Evolutionary conservation across 2,888 invertebrate genomes (phyloP).

Genomic region (Ligdia adustata): DNA sequence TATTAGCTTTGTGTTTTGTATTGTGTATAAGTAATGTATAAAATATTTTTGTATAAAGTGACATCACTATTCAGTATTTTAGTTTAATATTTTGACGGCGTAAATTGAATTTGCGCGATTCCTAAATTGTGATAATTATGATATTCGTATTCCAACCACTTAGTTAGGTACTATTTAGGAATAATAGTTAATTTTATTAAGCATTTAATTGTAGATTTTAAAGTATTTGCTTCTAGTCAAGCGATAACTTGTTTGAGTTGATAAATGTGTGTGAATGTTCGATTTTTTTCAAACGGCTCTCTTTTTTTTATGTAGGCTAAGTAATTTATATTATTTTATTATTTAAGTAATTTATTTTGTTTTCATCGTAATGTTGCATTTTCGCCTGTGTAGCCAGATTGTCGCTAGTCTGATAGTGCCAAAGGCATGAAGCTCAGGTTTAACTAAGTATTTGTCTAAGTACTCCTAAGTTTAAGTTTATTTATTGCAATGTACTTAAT

Average conservation of each 20-base stretch:
- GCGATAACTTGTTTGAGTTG: conserved; percentile 26
- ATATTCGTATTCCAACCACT: conserved; percentile 66
- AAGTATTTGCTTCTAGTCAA: conserved; percentile 41
- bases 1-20: conserved; percentile 16
- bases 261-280: conserved; percentile 14
- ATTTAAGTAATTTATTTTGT: conserved; percentile 27
- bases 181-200: conserved; percentile 30
- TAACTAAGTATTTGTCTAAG: conserved; percentile 41
- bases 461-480: conserved; percentile 37
- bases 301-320: conserved; percentile 38
- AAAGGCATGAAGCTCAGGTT: conserved; percentile 75
- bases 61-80: conserved; percentile 62
- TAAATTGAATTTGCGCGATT: conserved; percentile 63
- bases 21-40: conserved; percentile 23
- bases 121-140: conserved; percentile 79
- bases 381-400: conserved; percentile 35
- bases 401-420: conserved; percentile 71
- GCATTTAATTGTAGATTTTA: conserved; percentile 29
- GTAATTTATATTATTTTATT: conserved; percentile 25
- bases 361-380: conserved; percentile 27
- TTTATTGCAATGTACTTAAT: conserved; percentile 48
- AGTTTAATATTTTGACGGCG: conserved; percentile 47
- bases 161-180: conserved; percentile 52
- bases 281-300: conserved; percentile 51
- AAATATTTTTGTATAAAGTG: conserved; percentile 37